Percentiles rank a stretch among this genome's conserved stretches.
phyloP scores from a whole-genome alignment of 2,113 vertebrate genomes.

The Melanerpes formicivorus region DNA sequence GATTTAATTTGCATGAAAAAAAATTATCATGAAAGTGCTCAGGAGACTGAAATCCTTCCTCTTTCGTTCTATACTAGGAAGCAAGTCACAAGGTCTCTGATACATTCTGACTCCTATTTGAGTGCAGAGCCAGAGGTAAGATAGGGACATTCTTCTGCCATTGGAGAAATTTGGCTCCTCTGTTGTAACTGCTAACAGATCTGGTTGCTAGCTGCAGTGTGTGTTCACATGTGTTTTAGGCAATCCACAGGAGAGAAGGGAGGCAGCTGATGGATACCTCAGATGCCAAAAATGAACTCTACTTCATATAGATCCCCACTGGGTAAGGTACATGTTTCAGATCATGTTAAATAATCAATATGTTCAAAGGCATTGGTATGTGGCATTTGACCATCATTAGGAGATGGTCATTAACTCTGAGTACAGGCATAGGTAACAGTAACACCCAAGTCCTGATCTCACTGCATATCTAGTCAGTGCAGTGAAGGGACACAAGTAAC shows the following conservation, averaged over 20 bases:
- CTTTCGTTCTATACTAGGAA: background rate
- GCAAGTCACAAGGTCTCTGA: background rate
- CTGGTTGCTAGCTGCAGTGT: background rate
- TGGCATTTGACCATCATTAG: background rate
- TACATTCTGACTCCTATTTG: fast-evolving
- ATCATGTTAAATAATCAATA: background rate
- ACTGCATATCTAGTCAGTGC: fast-evolving
- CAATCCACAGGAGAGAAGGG: background rate
- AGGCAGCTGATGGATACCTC: background rate
- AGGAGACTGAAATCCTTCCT: background rate
- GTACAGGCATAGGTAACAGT: background rate
- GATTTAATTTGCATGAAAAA: background rate
- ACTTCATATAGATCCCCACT: background rate
- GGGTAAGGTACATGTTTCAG: background rate
- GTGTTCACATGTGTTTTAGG: background rate
- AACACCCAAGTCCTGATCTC: background rate
- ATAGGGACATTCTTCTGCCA: background rate
- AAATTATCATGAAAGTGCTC: background rate
- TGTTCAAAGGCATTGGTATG: background rate
- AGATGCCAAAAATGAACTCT: fast-evolving
- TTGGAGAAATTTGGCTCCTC: background rate
- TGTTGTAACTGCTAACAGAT: background rate
- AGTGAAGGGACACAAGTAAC: background rate
- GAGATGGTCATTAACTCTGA: background rate
- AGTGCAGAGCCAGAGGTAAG: background rate